Percentiles rank a stretch among this genome's conserved stretches.
Conservation (phyloP, 2,113 vertebrate genomes). For the Balaeniceps rex region DNA sequence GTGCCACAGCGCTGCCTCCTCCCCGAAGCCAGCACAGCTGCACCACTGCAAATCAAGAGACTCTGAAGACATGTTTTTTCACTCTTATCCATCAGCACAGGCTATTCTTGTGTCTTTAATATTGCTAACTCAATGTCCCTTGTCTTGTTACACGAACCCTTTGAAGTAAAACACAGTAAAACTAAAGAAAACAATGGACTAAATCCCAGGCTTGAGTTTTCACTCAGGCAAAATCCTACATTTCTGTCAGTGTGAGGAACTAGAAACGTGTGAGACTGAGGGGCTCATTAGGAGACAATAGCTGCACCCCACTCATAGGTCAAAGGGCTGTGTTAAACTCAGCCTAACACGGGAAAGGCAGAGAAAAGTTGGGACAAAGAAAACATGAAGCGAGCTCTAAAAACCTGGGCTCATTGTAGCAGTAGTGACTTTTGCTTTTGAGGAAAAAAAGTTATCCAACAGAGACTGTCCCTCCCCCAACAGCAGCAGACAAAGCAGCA, state of each 20-base stretch:
- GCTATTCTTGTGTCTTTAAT: not conserved
- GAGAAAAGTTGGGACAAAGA: not conserved
- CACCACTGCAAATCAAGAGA: not conserved
- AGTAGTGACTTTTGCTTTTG: not conserved
- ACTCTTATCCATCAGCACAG: not conserved
- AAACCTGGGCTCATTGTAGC: not conserved
- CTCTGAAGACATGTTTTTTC: not conserved
- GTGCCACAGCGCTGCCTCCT: not conserved
- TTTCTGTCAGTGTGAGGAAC: not conserved
- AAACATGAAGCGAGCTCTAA: not conserved
- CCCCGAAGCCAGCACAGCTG: not conserved
- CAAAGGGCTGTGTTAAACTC: not conserved
- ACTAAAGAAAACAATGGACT: not conserved
- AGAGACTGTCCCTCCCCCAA: not conserved
- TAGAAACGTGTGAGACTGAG: not conserved
- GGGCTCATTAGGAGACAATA: not conserved
- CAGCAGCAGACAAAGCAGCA: not conserved
- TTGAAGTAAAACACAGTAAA: not conserved
- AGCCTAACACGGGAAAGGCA: not conserved
- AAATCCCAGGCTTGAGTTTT: not conserved
- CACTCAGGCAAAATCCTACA: not conserved
- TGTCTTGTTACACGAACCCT: rapidly evolving
- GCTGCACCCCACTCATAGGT: not conserved
- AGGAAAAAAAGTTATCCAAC: not conserved
- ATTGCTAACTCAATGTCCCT: not conserved